phyloP scores from a whole-genome alignment of 2,888 invertebrate genomes.

The Drosophila cognata region DNA sequence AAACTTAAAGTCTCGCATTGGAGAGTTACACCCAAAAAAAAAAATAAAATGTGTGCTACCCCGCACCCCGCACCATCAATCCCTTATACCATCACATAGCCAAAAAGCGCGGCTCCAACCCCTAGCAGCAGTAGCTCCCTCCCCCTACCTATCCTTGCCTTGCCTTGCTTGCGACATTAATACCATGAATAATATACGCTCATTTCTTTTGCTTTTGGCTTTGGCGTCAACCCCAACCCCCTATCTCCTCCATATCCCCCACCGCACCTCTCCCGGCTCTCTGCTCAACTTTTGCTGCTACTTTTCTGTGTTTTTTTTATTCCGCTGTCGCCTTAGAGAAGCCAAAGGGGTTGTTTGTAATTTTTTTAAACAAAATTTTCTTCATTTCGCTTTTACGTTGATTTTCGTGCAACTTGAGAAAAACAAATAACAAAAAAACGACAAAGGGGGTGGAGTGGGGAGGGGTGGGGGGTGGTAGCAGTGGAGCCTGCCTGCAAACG shows the following conservation, averaged over 20 bases:
- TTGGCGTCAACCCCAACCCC: slow-evolving; percentile 35
- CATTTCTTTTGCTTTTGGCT: slow-evolving; percentile 71
- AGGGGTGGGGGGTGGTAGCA: not conserved
- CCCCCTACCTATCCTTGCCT: too few relatives aligned
- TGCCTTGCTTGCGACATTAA: slow-evolving; percentile 65
- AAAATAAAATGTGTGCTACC: slow-evolving; percentile 25
- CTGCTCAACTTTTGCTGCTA: slow-evolving; percentile 17
- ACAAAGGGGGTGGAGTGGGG: slow-evolving; percentile 32
- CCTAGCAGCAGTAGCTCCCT: slow-evolving; percentile 1
- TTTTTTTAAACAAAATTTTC: slow-evolving; percentile 76
- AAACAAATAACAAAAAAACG: slow-evolving; percentile 65
- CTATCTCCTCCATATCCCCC: not conserved
- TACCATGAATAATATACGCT: slow-evolving; percentile 81
- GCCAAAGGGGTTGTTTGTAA: slow-evolving; percentile 81
- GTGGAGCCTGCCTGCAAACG: slow-evolving; percentile 55
- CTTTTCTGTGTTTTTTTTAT: slow-evolving; percentile 15
- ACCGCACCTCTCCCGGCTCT: not conserved
- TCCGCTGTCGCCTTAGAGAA: slow-evolving; percentile 47
- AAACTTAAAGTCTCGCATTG: slow-evolving; percentile 52
- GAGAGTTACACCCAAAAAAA: slow-evolving; percentile 21
- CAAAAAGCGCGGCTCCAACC: slow-evolving; percentile 22
- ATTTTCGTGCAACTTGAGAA: slow-evolving; percentile 73
- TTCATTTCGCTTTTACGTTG: slow-evolving; percentile 75
- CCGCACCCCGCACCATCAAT: slow-evolving; percentile 12
- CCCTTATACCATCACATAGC: not conserved